These are phyloP conservation scores for Pseudobourletiella spinata DNA, from an alignment of 1,140 invertebrate genomes.

Conservation along the genomic window DNA sequence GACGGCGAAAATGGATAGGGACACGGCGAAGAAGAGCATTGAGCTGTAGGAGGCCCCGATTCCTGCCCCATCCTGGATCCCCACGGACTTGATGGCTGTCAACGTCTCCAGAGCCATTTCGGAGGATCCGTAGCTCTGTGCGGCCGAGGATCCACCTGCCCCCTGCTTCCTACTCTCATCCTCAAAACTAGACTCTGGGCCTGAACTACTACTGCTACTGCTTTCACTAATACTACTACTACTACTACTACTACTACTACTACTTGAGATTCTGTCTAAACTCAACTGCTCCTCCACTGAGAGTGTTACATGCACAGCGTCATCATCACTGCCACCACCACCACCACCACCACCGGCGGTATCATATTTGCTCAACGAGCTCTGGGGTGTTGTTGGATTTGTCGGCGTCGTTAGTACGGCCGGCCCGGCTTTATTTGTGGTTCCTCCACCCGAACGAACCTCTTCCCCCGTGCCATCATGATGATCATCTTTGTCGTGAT, in stretches of 20 bases:
- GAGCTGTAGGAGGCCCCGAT: constrained; percentile 25
- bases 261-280: background rate
- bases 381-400: background rate
- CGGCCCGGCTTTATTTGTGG: background rate
- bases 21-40: constrained; percentile 38
- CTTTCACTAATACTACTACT: background rate
- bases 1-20: constrained; percentile 37
- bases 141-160: background rate
- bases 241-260: background rate
- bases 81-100: background rate
- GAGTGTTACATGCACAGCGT: background rate
- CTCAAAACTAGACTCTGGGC: background rate
- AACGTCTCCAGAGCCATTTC: background rate
- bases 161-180: background rate
- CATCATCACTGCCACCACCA: background rate
- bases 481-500: background rate
- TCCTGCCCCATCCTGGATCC: background rate
- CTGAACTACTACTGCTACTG: background rate
- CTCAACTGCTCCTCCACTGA: no score
- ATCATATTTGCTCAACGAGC: background rate
- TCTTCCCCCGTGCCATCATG: background rate
- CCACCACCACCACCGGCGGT: background rate
- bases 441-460: background rate
- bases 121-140: background rate
- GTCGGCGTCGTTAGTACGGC: background rate